These are phyloP conservation scores for Urosaurus nigricauda DNA, from an alignment of 2,797 vertebrate species.

Conservation along the genomic window DNA sequence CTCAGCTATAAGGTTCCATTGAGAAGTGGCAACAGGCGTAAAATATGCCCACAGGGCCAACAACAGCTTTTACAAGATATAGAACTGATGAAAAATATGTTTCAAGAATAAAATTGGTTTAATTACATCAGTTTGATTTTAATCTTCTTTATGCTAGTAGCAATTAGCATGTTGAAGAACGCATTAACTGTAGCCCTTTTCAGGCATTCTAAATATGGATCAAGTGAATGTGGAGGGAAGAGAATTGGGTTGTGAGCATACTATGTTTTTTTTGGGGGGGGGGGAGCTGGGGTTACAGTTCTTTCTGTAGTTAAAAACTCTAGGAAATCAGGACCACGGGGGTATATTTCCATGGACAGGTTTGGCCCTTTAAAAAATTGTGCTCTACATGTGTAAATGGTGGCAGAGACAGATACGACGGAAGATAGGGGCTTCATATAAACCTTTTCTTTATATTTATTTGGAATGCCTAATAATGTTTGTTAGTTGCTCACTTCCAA, in stretches of 20 bases:
- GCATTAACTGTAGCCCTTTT: rapidly evolving
- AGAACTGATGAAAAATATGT: not conserved
- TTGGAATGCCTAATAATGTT: not conserved
- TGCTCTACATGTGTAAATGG: not conserved
- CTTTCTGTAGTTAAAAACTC: not conserved
- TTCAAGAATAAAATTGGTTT: not conserved
- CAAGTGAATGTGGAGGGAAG: not conserved
- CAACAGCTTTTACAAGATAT: not conserved
- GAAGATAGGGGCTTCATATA: not conserved
- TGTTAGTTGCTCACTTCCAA: no score
- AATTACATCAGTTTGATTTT: not conserved
- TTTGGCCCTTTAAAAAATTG: not conserved
- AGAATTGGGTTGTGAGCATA: not conserved
- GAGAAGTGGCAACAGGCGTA: not conserved
- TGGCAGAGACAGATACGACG: not conserved
- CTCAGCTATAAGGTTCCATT: not conserved
- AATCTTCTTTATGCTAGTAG: not conserved
- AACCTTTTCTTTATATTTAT: not conserved
- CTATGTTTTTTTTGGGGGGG: not conserved
- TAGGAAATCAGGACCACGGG: not conserved
- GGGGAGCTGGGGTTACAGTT: no score
- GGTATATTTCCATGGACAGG: not conserved
- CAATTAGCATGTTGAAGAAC: constrained; percentile 4
- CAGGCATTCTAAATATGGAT: not conserved
- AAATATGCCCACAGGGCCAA: not conserved